Evolutionary conservation across 2,888 invertebrate genomes (phyloP), one percentile per base, ranked within the genome.

Genomic region (Thymelicus acteon): DNA sequence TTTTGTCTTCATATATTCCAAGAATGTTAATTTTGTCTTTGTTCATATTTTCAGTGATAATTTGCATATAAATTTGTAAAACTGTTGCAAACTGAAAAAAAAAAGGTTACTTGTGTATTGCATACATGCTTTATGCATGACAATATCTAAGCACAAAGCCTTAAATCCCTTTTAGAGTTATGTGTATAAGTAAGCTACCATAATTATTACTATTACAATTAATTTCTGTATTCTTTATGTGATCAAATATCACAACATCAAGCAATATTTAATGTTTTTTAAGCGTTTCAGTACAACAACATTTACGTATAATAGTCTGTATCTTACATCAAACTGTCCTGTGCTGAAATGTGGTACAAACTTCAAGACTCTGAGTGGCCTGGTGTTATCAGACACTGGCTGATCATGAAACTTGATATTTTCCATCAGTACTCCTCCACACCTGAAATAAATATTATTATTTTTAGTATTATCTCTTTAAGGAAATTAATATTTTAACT

Each of bases 31-130:
- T 74, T 0, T 67, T 40, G 1, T 75, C 72, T 69, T 79, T 82
- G 49, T 78, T 79, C 4, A 81, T 58, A 72, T 84, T 84, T 74
- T 85, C 83, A 47, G 78, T 75, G 8, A 83, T 77, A 12, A 82
- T 80, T 83, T 85, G 85, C 31, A 82, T 44, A 60, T 74, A 79
- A 0, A 78, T 64, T 65, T 77, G 73, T 3, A 82, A 15, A 2
- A 77, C 75, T 6, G 77, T 74, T 47, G 71, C 58, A 39, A 79
- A 67, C 84, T 85, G 31, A 75, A 52, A 77, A 76, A 68, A 62
- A 31, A 37, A 24, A 54, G 31, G 31, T 31, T 31, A 5, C 5
- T 31, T 31, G 5, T n/a, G n/a, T n/a, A n/a, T n/a, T n/a, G n/a
- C n/a, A n/a, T 31, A 3, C 3, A 31, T 31, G 5, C 31, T 31